Percentiles rank a stretch among this genome's conserved stretches.
These are phyloP conservation scores for Desoria tigrina DNA, from an alignment of 2,888 invertebrate species.

Conservation along the genomic window DNA sequence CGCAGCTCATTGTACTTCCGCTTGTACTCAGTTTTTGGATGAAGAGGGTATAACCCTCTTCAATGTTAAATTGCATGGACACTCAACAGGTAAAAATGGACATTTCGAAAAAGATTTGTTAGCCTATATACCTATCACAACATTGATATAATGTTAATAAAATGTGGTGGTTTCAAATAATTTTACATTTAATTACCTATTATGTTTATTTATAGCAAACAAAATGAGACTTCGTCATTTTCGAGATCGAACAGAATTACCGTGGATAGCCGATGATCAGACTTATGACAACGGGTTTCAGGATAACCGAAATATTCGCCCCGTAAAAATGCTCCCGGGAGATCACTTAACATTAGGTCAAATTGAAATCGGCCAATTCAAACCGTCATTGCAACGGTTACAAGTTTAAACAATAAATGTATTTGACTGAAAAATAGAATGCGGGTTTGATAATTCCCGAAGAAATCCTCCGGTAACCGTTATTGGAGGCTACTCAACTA, in stretches of 20 bases:
- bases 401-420: no score
- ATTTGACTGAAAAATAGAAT: no score
- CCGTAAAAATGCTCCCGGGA: constrained; percentile 3
- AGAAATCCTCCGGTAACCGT: neutral
- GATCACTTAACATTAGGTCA: constrained; percentile 13
- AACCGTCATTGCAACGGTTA: no score
- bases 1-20: neutral
- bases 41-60: neutral
- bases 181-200: no score
- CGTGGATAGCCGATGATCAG: constrained; percentile 22
- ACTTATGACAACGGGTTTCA: constrained; percentile 12
- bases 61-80: constrained; percentile 4
- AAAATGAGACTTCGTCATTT: constrained; percentile 20
- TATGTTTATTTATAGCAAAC: neutral
- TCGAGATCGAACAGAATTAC: constrained; percentile 11
- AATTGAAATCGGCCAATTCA: neutral
- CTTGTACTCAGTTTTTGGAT: neutral
- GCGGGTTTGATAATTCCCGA: constrained; percentile 3
- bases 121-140: no score
- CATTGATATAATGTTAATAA: no score
- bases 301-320: neutral
- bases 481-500: constrained; percentile 10
- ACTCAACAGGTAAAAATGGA: constrained; percentile 12
- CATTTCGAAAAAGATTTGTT: no score
- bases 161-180: no score